These are phyloP conservation scores for Calameuta pallipes DNA, from an alignment of 2,888 invertebrate species.

Conservation along the genomic window DNA sequence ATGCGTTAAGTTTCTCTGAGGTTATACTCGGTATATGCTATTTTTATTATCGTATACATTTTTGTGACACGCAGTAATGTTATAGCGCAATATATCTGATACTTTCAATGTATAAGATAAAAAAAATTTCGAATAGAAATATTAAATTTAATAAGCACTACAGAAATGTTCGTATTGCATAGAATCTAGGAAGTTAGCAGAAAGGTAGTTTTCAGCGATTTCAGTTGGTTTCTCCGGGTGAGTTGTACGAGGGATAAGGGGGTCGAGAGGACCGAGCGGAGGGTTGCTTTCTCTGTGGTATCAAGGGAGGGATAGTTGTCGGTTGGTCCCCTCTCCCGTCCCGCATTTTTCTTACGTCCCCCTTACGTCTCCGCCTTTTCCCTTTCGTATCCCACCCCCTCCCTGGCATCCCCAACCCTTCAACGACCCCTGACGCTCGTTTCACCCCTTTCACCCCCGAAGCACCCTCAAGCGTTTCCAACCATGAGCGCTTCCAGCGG, in stretches of 20 bases:
- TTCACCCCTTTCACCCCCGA: neutral
- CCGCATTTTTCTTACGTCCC: conserved; percentile 56
- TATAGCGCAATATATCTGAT: neutral
- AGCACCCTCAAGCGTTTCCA: neutral
- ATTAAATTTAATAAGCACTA: neutral
- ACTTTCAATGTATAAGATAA: neutral
- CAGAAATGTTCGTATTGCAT: neutral
- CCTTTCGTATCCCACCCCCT: neutral
- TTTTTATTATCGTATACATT: too few relatives aligned
- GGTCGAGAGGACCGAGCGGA: neutral
- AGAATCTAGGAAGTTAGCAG: neutral
- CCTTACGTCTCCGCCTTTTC: conserved; percentile 30
- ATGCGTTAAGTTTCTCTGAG: too few relatives aligned
- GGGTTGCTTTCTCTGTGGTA: neutral
- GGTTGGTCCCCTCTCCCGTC: conserved; percentile 28
- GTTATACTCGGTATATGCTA: too few relatives aligned
- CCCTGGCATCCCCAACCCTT: neutral
- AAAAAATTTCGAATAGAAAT: neutral
- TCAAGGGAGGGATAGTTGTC: neutral
- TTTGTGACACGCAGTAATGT: neutral
- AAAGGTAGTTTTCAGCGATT: neutral
- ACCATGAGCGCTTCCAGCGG: neutral
- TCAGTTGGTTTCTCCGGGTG: neutral
- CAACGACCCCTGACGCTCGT: neutral
- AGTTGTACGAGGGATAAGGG: neutral